Evolutionary conservation across 1,140 invertebrate genomes (phyloP).

Genomic region (Oscheius sp.): DNA sequence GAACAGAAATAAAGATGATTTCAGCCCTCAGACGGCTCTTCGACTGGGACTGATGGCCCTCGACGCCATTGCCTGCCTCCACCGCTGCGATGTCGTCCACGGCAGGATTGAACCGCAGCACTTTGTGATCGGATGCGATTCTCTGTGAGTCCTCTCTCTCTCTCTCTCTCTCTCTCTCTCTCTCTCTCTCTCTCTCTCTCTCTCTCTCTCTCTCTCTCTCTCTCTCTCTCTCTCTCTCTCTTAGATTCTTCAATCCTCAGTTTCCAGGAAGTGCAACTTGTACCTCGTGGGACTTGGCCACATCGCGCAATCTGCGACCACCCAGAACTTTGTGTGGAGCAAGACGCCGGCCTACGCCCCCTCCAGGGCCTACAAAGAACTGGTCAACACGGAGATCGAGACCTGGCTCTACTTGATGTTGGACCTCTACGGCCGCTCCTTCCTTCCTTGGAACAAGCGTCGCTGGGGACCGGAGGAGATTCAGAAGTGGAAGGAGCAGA

Average conservation of each 20-base stretch:
- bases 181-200: too few relatives aligned
- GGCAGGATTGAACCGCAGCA: neutral
- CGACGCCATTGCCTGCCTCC: neutral
- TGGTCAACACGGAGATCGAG: neutral
- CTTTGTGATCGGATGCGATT: neutral
- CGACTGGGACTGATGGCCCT: neutral
- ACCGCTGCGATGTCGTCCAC: neutral
- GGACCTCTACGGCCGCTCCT: neutral
- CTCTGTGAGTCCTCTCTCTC: too few relatives aligned
- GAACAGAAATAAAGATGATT: too few relatives aligned
- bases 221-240: too few relatives aligned
- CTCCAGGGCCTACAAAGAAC: neutral
- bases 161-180: too few relatives aligned
- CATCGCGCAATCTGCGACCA: neutral
- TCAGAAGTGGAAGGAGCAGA: neutral
- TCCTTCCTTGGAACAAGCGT: neutral
- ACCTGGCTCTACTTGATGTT: constrained; percentile 4
- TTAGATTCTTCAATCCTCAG: too few relatives aligned
- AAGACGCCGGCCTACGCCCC: neutral
- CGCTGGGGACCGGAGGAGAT: neutral
- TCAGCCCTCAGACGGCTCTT: neutral
- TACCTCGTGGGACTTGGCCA: neutral
- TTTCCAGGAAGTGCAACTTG: neutral
- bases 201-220: too few relatives aligned
- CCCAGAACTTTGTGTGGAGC: neutral